Evolutionary conservation across 2,888 invertebrate species (phyloP).

Genomic region (Busseola fusca): DNA sequence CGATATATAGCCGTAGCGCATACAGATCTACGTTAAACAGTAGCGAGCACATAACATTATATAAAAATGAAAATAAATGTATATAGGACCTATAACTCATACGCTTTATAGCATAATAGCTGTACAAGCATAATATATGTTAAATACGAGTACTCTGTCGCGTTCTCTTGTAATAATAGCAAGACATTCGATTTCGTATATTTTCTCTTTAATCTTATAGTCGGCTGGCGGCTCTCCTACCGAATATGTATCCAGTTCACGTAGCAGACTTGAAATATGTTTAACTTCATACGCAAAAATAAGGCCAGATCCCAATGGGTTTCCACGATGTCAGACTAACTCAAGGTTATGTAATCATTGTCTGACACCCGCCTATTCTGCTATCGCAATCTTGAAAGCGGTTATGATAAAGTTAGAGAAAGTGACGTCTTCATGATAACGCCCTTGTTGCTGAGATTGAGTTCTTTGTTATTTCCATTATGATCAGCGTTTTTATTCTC

Average conservation of each 20-base stretch:
- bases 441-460: slow-evolving; percentile 50
- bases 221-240: slow-evolving; percentile 36
- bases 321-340: slow-evolving; percentile 36
- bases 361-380: slow-evolving; percentile 41
- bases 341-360: slow-evolving; percentile 55
- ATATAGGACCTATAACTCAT: background rate
- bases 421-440: slow-evolving; percentile 52
- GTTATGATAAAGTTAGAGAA: slow-evolving; percentile 57
- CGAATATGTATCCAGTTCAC: slow-evolving; percentile 71
- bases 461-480: slow-evolving; percentile 49
- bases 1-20: background rate
- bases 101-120: slow-evolving; percentile 17
- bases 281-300: slow-evolving; percentile 55
- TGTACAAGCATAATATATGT: slow-evolving; percentile 26
- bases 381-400: slow-evolving; percentile 54
- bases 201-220: slow-evolving; percentile 43
- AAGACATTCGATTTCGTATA: slow-evolving; percentile 48
- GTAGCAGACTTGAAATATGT: slow-evolving; percentile 73
- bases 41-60: background rate
- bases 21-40: background rate
- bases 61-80: background rate
- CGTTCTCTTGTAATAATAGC: slow-evolving; percentile 34
- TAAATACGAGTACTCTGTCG: slow-evolving; percentile 21
- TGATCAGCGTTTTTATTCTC: slow-evolving; percentile 40
- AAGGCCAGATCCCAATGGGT: slow-evolving; percentile 37